Base-by-base conservation (phyloP, 2,113 vertebrate genomes). In the Amblyopsis rosae region DNA sequence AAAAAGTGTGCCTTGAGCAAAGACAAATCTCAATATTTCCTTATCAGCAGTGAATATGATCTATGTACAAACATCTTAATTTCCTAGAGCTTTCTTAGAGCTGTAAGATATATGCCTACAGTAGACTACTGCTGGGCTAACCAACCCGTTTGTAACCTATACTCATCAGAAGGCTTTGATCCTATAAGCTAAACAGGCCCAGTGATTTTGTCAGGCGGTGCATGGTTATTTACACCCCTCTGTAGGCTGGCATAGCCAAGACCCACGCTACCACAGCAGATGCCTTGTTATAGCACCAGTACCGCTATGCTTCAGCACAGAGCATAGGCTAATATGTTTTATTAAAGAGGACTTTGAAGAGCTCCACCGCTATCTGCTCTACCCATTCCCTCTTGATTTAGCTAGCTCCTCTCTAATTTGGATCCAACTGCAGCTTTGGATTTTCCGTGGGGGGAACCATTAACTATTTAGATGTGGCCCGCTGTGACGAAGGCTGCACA, bases 301-400 rank as follows among this genome's bases (percentile, higher is more conserved):
- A 35, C 61, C 72, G 9, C 67, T 62, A 41, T 9, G 66, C 66
- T 58, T 65, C 70, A 70, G 56, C 74, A 81, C 65, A 70, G 56
- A 59, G 73, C 72, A 73, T 12, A 55, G 63, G 56, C 65, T 75
- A 79, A 72, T 75, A 90, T 91, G 86, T 89, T 91, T 92, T 90
- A 90, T 91, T 92, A 80, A 91, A 88, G 76, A 87, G 70, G 61
- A 81, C 88, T 92, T 91, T 90, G 87, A 91, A 89, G 82, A 73
- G 79, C 73, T 72, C 71, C 1, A 55, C 72, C 41, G 16, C 80
- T 77, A 71, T 85, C 87, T 75, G 50, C 79, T 80, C 62, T 65
- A 59, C 73, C 72, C 12, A 11, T 70, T 77, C 76, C 73, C 71
- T 74, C 73, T 73, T 75, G 69, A 82, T 80, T 78, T 66, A 17